Percentiles rank a stretch among this genome's conserved stretches.
These are phyloP conservation scores for Epinotia brunnichana DNA, from an alignment of 2,888 invertebrate genomes.

Conservation along the genomic window DNA sequence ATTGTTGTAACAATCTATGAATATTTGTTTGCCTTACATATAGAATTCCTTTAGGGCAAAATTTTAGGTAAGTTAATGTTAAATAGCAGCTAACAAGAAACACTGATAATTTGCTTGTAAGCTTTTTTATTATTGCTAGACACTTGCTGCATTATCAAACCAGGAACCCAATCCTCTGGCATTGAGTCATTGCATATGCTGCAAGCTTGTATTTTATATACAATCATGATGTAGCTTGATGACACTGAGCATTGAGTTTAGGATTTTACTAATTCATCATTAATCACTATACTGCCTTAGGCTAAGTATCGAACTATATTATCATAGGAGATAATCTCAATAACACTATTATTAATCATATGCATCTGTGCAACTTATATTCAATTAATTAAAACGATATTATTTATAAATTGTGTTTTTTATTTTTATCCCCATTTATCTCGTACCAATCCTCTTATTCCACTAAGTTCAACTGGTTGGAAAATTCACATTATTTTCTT, in stretches of 20 bases:
- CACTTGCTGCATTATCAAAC: slow-evolving; percentile 2
- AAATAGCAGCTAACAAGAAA: slow-evolving; percentile 21
- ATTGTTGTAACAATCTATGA: slow-evolving; percentile 24
- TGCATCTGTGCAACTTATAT: slow-evolving; percentile 30
- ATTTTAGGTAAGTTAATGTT: slow-evolving; percentile 4
- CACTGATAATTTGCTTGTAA: slow-evolving; percentile 26
- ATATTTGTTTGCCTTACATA: slow-evolving; percentile 32
- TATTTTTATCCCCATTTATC: not conserved
- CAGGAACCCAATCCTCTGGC: not conserved
- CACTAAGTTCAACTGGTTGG: no score
- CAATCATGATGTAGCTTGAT: not conserved
- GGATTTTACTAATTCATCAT: slow-evolving; percentile 26
- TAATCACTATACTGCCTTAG: slow-evolving; percentile 39
- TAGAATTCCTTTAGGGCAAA: slow-evolving; percentile 16
- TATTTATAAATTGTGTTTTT: slow-evolving; percentile 32
- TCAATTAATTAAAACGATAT: slow-evolving; percentile 36
- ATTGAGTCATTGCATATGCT: not conserved
- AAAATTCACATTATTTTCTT: no score
- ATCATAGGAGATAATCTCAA: slow-evolving; percentile 38
- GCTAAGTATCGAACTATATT: slow-evolving; percentile 32
- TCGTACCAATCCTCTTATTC: no score
- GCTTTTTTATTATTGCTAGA: slow-evolving; percentile 29
- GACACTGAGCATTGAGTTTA: not conserved
- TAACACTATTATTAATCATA: slow-evolving; percentile 34
- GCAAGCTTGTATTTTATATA: not conserved